Percentiles rank a stretch among this genome's conserved stretches.
These are phyloP conservation scores for Poeciliopsis presidionis DNA, from an alignment of 2,797 vertebrate species.

Conservation along the genomic window DNA sequence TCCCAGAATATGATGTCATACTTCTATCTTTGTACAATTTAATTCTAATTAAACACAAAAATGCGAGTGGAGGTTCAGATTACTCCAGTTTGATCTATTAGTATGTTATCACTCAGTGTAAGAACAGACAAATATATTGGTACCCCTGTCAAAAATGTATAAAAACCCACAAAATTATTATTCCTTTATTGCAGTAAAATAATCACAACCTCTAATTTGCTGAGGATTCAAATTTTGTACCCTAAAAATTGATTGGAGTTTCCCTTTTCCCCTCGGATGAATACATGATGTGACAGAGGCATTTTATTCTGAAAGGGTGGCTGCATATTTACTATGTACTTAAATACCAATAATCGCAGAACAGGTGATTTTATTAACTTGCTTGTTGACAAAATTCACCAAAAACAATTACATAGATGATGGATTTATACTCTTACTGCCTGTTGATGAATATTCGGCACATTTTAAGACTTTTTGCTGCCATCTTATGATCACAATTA, in stretches of 20 bases:
- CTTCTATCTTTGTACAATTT: not conserved
- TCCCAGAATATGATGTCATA: not conserved
- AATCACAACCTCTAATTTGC: not conserved
- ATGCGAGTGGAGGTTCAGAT: no score
- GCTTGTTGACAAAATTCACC: not conserved
- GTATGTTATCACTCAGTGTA: not conserved
- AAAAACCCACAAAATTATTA: not conserved
- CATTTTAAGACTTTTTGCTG: not conserved
- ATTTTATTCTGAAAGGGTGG: not conserved
- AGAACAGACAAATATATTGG: not conserved
- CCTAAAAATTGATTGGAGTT: no score
- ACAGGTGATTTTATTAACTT: not conserved
- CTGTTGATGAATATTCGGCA: not conserved
- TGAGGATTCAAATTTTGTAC: no score
- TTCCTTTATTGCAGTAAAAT: not conserved
- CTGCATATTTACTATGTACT: not conserved
- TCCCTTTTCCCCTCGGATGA: no score
- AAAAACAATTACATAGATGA: not conserved
- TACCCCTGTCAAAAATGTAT: not conserved
- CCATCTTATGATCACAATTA: not conserved
- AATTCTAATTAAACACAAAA: not conserved
- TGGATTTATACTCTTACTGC: not conserved
- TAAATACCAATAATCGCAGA: not conserved
- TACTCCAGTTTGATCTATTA: no score
- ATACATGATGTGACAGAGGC: no score